Evolutionary conservation across 2,888 invertebrate genomes (phyloP), one percentile per base, ranked within the genome.

Genomic region (Bembecia ichneumoniformis): DNA sequence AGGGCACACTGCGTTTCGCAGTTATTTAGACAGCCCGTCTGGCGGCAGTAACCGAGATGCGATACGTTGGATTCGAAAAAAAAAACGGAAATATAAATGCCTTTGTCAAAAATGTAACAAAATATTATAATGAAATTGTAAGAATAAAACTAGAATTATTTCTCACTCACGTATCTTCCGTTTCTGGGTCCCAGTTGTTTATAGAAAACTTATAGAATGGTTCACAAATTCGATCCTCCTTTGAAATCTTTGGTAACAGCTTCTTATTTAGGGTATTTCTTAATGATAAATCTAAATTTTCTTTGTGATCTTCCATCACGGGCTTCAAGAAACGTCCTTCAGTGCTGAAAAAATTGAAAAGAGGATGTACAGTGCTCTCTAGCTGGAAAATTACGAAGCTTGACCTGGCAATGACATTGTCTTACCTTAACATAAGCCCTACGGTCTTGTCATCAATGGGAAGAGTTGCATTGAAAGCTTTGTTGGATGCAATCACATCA

Each of bases 121-220:
- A n/a, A n/a, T n/a, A n/a, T n/a, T n/a, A n/a, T n/a, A n/a, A n/a
- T n/a, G n/a, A 43, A 48, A 34, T 11, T 28, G 34, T 43, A 50
- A 43, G 45, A 11, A 20, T n/a, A 46, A 40, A 51, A 69, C 74
- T 16, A 15, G 13, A 5, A 53, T 16, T 54, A 52, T 35, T 55
- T 49, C 28, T n/a, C n/a, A 35, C 51, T 74, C 58, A 82, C 81
- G 59, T 68, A 16, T 87, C 78, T 52, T 89, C 88, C 20, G 82
- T 81, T 43, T 89, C 84, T 0, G 87, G 86, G 20, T 88, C 89
- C 91, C 91, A 92, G 52, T 88, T 87, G 49, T 74, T 82, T 48
- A 92, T 90, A 28, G 89, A 87, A 64, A 92, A 92, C 0, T 88
- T 87, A 5, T 87, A 73, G 60, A 93, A 90, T 0, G 90, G 87